Percentiles rank a stretch among this genome's conserved stretches.
phyloP scores from a whole-genome alignment of 2,113 vertebrate species.

The Pampusana beccarii region DNA sequence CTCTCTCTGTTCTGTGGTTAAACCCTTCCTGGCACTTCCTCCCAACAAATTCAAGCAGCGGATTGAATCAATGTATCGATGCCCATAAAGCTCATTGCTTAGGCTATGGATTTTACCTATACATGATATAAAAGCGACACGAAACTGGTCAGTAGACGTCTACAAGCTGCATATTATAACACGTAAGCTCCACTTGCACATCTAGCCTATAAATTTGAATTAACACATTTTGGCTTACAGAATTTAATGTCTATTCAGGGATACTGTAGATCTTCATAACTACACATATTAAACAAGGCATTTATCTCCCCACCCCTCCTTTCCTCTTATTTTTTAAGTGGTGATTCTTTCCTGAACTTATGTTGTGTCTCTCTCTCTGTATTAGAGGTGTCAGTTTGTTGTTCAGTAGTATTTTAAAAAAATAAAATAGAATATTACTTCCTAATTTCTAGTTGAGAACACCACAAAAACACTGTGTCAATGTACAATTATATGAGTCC shows the following conservation, averaged over 20 bases:
- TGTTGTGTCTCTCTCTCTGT: not conserved
- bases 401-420: not conserved
- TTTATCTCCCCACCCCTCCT: not conserved
- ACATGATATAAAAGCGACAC: not conserved
- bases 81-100: not conserved
- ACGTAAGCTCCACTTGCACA: not conserved
- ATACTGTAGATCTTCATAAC: not conserved
- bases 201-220: not conserved
- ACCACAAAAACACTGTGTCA: fast-evolving
- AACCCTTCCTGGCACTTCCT: not conserved
- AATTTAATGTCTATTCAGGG: not conserved
- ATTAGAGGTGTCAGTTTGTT: not conserved
- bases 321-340: not conserved
- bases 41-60: not conserved
- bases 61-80: not conserved
- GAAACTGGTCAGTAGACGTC: not conserved
- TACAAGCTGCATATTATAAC: not conserved
- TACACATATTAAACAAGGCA: not conserved
- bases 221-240: not conserved
- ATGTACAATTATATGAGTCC: not conserved
- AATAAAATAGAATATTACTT: not conserved
- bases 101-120: not conserved
- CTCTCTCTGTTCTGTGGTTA: not conserved
- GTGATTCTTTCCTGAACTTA: not conserved
- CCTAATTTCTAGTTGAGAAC: not conserved